Percentiles rank a stretch among this genome's conserved stretches.
phyloP scores from a whole-genome alignment of 2,888 invertebrate species.

The Brenthis ino region DNA sequence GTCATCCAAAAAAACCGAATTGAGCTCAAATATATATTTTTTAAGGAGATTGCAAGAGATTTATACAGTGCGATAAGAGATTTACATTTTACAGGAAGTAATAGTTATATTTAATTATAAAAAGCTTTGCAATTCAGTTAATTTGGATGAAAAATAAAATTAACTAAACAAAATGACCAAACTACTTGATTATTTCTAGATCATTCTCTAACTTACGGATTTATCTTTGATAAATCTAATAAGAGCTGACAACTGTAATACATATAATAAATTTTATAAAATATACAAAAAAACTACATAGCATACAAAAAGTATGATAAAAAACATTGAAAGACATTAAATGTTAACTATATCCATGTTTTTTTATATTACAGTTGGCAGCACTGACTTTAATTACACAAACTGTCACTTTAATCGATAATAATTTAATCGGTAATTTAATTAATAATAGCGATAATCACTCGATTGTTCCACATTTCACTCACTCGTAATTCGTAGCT shows the following conservation, averaged over 20 bases:
- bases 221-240: too few relatives aligned
- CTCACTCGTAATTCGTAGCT: slow-evolving; percentile 16
- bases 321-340: neutral
- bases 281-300: too few relatives aligned
- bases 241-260: too few relatives aligned
- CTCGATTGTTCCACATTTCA: slow-evolving; percentile 12
- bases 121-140: neutral
- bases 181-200: neutral
- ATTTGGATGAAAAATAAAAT: neutral
- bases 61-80: neutral
- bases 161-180: neutral
- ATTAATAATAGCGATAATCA: slow-evolving; percentile 7
- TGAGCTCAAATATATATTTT: neutral
- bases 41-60: slow-evolving; percentile 8
- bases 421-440: slow-evolving; percentile 8
- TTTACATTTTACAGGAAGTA: neutral
- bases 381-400: slow-evolving; percentile 3
- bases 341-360: neutral
- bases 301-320: slow-evolving; percentile 1
- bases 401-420: slow-evolving; percentile 9
- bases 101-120: neutral
- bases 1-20: neutral
- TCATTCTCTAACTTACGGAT: too few relatives aligned
- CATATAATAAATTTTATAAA: too few relatives aligned
- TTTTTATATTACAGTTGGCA: slow-evolving; percentile 10